These are phyloP conservation scores for Xenops minutus DNA, from an alignment of 2,797 vertebrate species.

Conservation along the genomic window DNA sequence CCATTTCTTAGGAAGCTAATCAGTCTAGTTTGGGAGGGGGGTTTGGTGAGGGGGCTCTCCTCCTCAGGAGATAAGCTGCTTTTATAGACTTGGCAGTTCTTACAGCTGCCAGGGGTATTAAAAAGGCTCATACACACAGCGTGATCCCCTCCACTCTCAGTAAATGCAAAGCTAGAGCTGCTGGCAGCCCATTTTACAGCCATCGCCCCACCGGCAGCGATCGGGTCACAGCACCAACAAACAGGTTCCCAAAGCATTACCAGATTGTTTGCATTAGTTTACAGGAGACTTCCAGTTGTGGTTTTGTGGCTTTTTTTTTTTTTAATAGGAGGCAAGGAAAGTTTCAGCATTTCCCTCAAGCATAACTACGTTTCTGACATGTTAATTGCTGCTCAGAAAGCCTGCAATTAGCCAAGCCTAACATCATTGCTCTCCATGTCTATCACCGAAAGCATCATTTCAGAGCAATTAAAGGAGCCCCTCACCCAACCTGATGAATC, in stretches of 20 bases:
- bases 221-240: not conserved
- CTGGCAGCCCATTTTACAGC: slow-evolving; percentile 9
- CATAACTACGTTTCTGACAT: slow-evolving; percentile 10
- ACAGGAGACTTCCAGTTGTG: slow-evolving; percentile 31
- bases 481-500: not conserved
- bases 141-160: not conserved
- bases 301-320: not conserved
- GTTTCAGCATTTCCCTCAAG: slow-evolving; percentile 31
- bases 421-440: not conserved
- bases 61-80: slow-evolving; percentile 54
- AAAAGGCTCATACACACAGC: not conserved
- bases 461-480: slow-evolving; percentile 24
- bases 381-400: slow-evolving; percentile 46
- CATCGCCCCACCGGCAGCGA: not conserved
- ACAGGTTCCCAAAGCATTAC: not conserved
- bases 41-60: not conserved
- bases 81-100: slow-evolving; percentile 53
- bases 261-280: slow-evolving; percentile 43
- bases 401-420: slow-evolving; percentile 27
- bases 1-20: slow-evolving; percentile 55
- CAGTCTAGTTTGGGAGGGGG: slow-evolving; percentile 42
- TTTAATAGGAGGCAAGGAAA: slow-evolving; percentile 13
- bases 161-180: not conserved
- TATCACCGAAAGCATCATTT: not conserved
- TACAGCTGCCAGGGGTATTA: slow-evolving; percentile 31